Conservation (phyloP, 2,113 vertebrate species). For the Mirounga angustirostris region DNA sequence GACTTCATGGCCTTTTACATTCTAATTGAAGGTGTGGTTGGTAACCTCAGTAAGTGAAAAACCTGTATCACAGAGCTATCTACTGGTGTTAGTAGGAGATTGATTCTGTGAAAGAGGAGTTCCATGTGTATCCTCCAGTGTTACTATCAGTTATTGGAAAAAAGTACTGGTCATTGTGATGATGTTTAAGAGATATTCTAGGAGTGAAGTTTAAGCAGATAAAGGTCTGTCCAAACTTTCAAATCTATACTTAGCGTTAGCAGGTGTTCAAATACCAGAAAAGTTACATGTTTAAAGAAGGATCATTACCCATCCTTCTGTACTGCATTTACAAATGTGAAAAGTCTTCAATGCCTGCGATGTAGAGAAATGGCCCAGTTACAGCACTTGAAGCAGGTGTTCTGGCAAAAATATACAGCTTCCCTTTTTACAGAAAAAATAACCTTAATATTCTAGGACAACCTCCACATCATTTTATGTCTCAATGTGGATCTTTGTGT, state of each 20-base stretch:
- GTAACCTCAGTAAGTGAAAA: neutral
- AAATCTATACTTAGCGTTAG: neutral
- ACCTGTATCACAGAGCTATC: neutral
- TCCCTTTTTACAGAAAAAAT: neutral
- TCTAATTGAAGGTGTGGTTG: neutral
- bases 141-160: neutral
- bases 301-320: neutral
- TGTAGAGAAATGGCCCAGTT: neutral
- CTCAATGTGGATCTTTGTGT: neutral
- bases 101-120: neutral
- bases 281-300: neutral
- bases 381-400: neutral
- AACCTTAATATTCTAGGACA: neutral
- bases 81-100: neutral
- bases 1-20: neutral
- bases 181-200: neutral
- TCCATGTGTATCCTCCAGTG: neutral
- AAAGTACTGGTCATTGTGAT: neutral
- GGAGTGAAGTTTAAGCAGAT: neutral
- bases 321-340: neutral
- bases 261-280: neutral
- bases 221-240: neutral
- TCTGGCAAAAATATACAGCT: neutral
- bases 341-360: neutral
- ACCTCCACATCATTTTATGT: neutral